phyloP scores from a whole-genome alignment of 2,888 invertebrate species.

The Dascillus cervinus region DNA sequence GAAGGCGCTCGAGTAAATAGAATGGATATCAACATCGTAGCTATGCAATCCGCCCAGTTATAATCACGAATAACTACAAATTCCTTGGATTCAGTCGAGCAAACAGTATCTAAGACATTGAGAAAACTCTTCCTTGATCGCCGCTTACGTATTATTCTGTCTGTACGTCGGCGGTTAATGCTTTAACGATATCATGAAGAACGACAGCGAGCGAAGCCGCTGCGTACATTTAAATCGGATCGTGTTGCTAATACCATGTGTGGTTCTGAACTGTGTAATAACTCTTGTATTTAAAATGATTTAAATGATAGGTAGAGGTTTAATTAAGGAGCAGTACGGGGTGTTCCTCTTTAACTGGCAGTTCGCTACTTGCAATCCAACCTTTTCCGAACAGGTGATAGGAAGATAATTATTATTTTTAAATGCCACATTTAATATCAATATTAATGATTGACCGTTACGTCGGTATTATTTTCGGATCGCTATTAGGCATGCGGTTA shows the following conservation, averaged over 20 bases:
- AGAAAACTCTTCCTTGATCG: slow-evolving; percentile 22
- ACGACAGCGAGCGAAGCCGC: neutral
- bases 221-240: neutral
- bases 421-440: slow-evolving; percentile 11
- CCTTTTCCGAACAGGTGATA: slow-evolving; percentile 9
- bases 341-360: slow-evolving; percentile 5
- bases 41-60: slow-evolving; percentile 34
- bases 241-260: slow-evolving; percentile 4
- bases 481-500: too few species aligned
- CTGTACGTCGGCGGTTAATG: slow-evolving; percentile 8
- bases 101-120: slow-evolving; percentile 22
- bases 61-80: slow-evolving; percentile 36
- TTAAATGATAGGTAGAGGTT: slow-evolving; percentile 10
- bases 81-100: slow-evolving; percentile 34
- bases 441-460: too few species aligned
- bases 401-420: slow-evolving; percentile 10
- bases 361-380: slow-evolving; percentile 10
- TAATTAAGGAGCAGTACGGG: slow-evolving; percentile 8
- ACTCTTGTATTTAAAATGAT: slow-evolving; percentile 10
- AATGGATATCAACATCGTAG: too few species aligned
- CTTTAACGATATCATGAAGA: neutral
- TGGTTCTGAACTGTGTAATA: slow-evolving; percentile 3
- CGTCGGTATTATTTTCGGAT: too few species aligned
- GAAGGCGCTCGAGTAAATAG: too few species aligned
- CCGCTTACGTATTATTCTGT: slow-evolving; percentile 9